Evolutionary conservation across 2,113 vertebrate genomes (phyloP).

Genomic region (Tupaia tana): DNA sequence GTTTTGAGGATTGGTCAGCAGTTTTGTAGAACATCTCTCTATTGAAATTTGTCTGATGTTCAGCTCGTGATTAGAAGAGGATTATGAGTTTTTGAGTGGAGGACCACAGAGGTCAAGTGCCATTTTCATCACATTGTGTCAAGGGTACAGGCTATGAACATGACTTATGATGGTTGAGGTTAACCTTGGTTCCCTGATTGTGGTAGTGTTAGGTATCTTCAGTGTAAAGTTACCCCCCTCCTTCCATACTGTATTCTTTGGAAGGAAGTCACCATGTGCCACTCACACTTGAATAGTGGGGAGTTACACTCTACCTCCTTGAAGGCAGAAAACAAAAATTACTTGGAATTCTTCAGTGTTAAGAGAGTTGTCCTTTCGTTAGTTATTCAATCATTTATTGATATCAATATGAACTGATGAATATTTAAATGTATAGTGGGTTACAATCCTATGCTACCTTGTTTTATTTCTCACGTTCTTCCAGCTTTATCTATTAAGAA

Average conservation of each 20-base stretch:
- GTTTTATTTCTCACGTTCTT: constrained; percentile 7
- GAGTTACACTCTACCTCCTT: neutral
- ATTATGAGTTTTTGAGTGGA: neutral
- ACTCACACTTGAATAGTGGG: neutral
- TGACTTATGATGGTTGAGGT: neutral
- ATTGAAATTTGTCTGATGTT: constrained; percentile 1
- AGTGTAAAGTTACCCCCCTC: neutral
- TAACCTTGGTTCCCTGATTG: neutral
- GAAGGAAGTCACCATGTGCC: neutral
- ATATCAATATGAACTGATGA: neutral
- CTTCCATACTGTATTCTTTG: neutral
- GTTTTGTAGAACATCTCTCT: neutral
- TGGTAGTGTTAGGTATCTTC: neutral
- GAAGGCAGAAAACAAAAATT: neutral
- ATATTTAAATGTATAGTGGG: neutral
- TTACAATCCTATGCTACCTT: neutral
- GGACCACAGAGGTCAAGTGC: neutral
- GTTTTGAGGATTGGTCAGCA: neutral
- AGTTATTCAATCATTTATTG: neutral
- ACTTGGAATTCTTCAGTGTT: neutral
- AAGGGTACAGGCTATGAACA: neutral
- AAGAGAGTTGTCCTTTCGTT: neutral
- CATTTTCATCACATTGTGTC: neutral
- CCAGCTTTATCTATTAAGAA: neutral
- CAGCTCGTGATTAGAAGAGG: neutral